Evolutionary conservation across 2,113 vertebrate species (phyloP), one percentile per base, ranked within the genome.

Genomic region (Caloenas nicobarica): DNA sequence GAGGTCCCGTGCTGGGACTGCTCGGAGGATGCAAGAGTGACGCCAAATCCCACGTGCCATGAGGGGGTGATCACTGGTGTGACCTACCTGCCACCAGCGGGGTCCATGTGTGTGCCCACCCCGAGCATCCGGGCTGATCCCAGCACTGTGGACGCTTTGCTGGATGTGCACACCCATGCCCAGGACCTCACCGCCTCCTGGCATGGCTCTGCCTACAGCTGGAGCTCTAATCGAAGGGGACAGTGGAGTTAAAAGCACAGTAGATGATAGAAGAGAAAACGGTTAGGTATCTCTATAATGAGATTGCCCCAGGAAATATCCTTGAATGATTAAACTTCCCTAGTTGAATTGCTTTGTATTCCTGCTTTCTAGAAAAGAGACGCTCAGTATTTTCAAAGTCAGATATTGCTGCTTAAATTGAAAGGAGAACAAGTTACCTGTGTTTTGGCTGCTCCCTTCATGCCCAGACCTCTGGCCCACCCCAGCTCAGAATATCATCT

Each of bases 281-380:
- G 91, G 44, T 68, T 82, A 62, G 88, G 88, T 95, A 36, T 97
- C 91, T 74, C 69, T 95, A 78, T 71, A 74, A 77, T 50, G 92
- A 81, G 82, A 95, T 84, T 91, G 88, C 94, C 93, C 82, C 93
- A 89, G 97, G 90, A 97, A 97, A 92, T 93, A 90, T 61, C 89
- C 76, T 76, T 82, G 76, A 85, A 77, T 93, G 89, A 95, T 96
- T 95, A 91, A 85, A 77, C 31, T 89, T 86, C 62, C 70, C 54
- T 85, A 51, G 66, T 34, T 86, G 86, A 80, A 91, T 70, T 33
- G 5, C 29, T 91, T 44, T 19, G 28, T 15, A 11, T 22, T 88
- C 42, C 68, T 81, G 40, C 68, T 74, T 57, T 28, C 68, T 66
- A 3, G 17, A 13, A 87, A 53, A 78, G 74, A 58, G 54, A 50